Conservation (phyloP, 2,113 vertebrate genomes). For the Melierax canorus region DNA sequence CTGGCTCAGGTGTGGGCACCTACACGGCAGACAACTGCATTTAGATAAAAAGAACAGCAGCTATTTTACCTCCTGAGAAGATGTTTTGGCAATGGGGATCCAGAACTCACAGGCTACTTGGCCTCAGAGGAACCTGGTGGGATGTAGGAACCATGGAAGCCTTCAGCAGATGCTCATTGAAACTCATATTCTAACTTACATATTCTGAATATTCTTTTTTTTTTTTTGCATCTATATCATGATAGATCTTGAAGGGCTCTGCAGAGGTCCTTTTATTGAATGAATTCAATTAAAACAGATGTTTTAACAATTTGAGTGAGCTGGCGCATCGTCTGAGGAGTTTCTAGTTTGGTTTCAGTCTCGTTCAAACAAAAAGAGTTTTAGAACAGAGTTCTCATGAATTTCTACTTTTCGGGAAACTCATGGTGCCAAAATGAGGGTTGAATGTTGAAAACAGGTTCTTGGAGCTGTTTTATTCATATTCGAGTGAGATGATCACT, state of each 20-base stretch:
- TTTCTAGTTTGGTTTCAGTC: background rate
- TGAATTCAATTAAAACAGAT: background rate
- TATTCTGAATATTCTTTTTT: background rate
- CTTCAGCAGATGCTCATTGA: background rate
- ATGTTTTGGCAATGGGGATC: background rate
- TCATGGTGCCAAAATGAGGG: background rate
- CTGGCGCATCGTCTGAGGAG: background rate
- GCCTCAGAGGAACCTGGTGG: background rate
- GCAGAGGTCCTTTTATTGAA: background rate
- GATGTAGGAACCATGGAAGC: background rate
- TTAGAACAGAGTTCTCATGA: background rate
- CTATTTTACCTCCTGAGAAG: background rate
- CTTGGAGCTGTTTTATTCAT: background rate
- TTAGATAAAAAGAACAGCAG: background rate
- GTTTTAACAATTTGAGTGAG: background rate
- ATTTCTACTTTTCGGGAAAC: background rate
- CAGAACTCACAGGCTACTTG: background rate
- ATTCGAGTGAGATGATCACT: background rate
- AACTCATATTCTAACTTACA: background rate
- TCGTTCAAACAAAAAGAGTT: background rate
- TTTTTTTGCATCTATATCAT: background rate
- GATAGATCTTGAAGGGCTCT: background rate
- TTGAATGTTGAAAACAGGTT: background rate
- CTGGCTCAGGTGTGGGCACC: background rate
- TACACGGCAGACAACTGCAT: accelerated